Evolutionary conservation across 2,797 vertebrate species (phyloP), one percentile per base, ranked within the genome.

Genomic region (Capromys pilorides): DNA sequence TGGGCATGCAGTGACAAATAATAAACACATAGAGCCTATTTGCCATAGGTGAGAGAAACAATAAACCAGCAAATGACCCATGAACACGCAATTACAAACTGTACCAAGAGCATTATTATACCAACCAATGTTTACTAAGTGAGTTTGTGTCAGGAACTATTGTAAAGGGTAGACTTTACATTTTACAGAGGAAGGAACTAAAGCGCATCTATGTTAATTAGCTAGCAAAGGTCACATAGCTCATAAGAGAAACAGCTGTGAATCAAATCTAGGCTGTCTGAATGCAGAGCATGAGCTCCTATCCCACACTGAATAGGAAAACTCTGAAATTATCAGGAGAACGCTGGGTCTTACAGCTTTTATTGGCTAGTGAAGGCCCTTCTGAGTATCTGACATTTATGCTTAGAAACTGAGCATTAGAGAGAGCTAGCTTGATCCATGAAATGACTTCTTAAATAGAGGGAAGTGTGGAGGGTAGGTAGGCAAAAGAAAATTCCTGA

Each of bases 371-470:
- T 0, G 41, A 94, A 85, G 24, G 39, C 19, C 78, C 91, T 45
- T 91, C 71, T 57, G 88, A 90, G n/a, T 26, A 80, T 16, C 41
- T 79, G 33, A 86, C 11, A 78, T 82, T 67, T 79, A 73, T 84
- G 16, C 13, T 85, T 61, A 93, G 51, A 91, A 89, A 94, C 31
- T 66, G 6, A 67, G 41, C 61, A 71, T 71, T 80, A 61, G 51
- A 61, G 49, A 91, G 78, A 79, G 28, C 51, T 67, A 62, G 51
- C 36, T 96, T 16, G 33, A 89, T 77, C 61, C 36, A 3, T 54
- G 16, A 93, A 96, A 81, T 67, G 39, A 79, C 82, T 62, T 69
- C 82, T 28, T 78, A 91, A 93, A 69, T 86, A 66, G 5, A 67
- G 67, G 81, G 64, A 93, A 96, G 31, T 8, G 69, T 59, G 80